Percentiles rank a stretch among this genome's conserved stretches.
phyloP scores from a whole-genome alignment of 2,113 vertebrate genomes.

The Orcinus orca region DNA sequence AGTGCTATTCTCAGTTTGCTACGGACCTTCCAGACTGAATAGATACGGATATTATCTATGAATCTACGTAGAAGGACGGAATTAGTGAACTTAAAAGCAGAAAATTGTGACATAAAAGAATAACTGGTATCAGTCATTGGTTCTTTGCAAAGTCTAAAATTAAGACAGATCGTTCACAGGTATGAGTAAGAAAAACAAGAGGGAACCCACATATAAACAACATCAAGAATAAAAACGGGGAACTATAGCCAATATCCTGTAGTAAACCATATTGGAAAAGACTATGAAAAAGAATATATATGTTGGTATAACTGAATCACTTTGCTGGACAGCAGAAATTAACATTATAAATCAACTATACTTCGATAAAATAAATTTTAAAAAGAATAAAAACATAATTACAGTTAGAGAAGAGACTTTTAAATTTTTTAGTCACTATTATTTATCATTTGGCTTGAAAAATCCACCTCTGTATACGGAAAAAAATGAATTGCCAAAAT shows the following conservation, averaged over 20 bases:
- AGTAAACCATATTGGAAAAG: background rate
- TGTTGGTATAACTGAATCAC: background rate
- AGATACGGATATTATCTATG: background rate
- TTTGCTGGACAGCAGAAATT: background rate
- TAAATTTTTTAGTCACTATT: background rate
- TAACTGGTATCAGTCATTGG: background rate
- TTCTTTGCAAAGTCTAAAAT: constrained; percentile 11
- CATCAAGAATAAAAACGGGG: background rate
- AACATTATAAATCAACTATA: background rate
- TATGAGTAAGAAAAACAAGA: background rate
- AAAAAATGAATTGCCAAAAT: background rate
- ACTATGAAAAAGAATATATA: background rate
- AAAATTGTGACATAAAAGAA: background rate
- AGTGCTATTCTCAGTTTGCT: background rate
- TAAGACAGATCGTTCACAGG: background rate
- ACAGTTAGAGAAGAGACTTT: background rate
- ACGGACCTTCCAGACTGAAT: background rate
- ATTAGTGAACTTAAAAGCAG: background rate
- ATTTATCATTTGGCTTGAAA: background rate
- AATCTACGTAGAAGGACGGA: background rate
- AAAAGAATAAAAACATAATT: background rate
- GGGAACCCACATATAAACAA: background rate
- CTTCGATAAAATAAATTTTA: background rate
- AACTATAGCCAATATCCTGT: background rate
- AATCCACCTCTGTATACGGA: background rate